These are phyloP conservation scores for Silvanus unidentatus DNA, from an alignment of 2,888 invertebrate species.

Conservation along the genomic window DNA sequence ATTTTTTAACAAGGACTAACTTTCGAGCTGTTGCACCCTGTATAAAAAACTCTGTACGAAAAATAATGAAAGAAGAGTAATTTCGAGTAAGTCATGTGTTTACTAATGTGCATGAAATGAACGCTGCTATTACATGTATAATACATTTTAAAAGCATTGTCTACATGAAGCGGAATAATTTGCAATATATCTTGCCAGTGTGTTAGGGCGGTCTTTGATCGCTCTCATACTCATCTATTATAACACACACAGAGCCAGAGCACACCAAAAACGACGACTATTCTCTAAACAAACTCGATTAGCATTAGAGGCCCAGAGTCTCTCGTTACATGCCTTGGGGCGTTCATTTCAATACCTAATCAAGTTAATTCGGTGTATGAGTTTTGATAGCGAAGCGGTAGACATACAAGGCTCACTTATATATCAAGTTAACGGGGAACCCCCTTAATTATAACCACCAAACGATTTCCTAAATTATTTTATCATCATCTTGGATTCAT, in stretches of 20 bases:
- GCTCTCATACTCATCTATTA: too few species aligned
- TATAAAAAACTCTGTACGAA: too few species aligned
- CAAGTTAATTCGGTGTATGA: slow-evolving; percentile 40
- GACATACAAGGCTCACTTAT: slow-evolving; percentile 36
- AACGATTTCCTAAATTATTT: slow-evolving; percentile 27
- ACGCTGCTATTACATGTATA: slow-evolving; percentile 19
- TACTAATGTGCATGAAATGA: slow-evolving; percentile 19
- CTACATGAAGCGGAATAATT: slow-evolving; percentile 31
- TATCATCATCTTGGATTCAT: slow-evolving; percentile 22
- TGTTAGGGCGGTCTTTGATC: slow-evolving; percentile 33
- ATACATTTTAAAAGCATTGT: slow-evolving; percentile 26
- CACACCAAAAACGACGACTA: too few species aligned
- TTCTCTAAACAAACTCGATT: slow-evolving; percentile 42
- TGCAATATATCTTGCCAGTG: slow-evolving; percentile 31
- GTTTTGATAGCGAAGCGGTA: slow-evolving; percentile 40
- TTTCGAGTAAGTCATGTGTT: slow-evolving; percentile 23
- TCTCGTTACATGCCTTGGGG: slow-evolving; percentile 38
- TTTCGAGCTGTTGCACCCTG: too few species aligned
- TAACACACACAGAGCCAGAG: too few species aligned
- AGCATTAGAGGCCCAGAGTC: slow-evolving; percentile 36
- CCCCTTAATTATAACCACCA: too few species aligned
- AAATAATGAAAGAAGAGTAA: slow-evolving; percentile 17
- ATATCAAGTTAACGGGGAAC: slow-evolving; percentile 37
- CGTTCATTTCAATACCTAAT: slow-evolving; percentile 43
- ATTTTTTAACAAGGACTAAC: too few species aligned